A percentile compares a stretch with the other conserved stretches of the same genome.
phyloP scores from a whole-genome alignment of 2,113 vertebrate genomes.

The Paradisaea rubra region DNA sequence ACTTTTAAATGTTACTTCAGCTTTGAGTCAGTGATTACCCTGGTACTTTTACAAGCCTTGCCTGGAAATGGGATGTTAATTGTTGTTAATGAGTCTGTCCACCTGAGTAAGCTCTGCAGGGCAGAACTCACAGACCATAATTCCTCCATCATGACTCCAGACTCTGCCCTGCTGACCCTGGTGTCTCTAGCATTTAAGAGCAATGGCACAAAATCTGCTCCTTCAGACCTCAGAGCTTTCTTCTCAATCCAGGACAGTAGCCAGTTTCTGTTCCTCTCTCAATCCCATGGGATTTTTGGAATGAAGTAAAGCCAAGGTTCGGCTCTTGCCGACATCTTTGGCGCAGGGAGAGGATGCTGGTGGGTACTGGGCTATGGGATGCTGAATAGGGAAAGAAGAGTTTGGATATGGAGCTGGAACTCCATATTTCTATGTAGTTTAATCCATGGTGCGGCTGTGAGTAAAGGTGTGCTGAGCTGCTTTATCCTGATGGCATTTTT shows the following conservation, averaged over 20 bases:
- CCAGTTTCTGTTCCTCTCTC: background rate
- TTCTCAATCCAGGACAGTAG: background rate
- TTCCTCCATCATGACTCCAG: background rate
- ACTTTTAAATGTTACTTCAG: slow-evolving; percentile 17
- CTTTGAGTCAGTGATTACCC: slow-evolving; percentile 4
- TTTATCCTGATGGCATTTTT: background rate
- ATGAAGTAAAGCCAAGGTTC: background rate
- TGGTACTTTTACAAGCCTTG: background rate
- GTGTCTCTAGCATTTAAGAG: background rate
- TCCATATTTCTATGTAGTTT: background rate
- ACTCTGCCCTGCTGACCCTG: background rate
- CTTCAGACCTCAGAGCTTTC: background rate
- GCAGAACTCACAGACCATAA: background rate
- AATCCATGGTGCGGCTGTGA: background rate
- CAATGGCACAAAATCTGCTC: background rate
- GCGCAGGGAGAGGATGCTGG: background rate
- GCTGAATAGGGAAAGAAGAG: background rate
- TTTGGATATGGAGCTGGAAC: background rate
- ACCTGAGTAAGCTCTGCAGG: slow-evolving; percentile 19
- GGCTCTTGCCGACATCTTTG: background rate
- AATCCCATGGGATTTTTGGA: background rate
- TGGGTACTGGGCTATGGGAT: background rate
- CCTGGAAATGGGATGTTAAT: slow-evolving; percentile 55
- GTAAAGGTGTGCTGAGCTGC: background rate
- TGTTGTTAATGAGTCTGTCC: slow-evolving; percentile 20